These are phyloP conservation scores for Andrena camellia DNA, from an alignment of 2,888 invertebrate species.

Conservation along the genomic window DNA sequence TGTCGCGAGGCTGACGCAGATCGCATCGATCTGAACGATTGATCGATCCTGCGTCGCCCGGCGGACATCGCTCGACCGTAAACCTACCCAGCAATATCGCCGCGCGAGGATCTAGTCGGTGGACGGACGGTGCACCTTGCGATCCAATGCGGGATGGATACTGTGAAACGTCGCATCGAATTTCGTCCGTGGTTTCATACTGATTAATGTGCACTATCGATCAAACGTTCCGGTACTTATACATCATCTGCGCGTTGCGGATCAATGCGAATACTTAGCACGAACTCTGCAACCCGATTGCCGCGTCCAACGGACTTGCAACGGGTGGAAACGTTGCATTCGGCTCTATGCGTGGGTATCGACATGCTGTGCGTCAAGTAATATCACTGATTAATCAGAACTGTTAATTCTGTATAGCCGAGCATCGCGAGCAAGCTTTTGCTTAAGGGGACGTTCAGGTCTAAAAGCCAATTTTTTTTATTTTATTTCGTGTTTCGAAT, in stretches of 20 bases:
- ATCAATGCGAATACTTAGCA: too few species aligned
- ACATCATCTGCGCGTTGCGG: background rate
- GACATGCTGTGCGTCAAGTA: too few species aligned
- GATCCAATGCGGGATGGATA: background rate
- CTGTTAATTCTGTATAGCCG: too few species aligned
- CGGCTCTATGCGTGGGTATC: too few species aligned
- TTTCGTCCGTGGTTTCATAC: slow-evolving; percentile 2
- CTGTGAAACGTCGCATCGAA: slow-evolving; percentile 17
- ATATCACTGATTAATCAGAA: too few species aligned
- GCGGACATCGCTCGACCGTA: slow-evolving; percentile 49
- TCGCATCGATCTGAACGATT: slow-evolving; percentile 63
- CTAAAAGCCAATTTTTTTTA: too few species aligned
- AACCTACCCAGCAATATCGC: slow-evolving; percentile 38
- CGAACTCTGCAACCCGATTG: too few species aligned
- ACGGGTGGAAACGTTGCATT: too few species aligned
- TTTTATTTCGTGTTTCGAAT: too few species aligned
- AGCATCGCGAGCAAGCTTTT: too few species aligned
- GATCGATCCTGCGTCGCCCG: slow-evolving; percentile 57
- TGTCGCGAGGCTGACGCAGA: slow-evolving; percentile 60
- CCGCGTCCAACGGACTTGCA: too few species aligned
- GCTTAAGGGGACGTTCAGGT: too few species aligned
- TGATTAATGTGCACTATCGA: slow-evolving; percentile 6
- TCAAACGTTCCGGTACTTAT: background rate
- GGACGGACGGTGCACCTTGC: slow-evolving; percentile 34
- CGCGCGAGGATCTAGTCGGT: slow-evolving; percentile 28